Percentiles rank a stretch among this genome's conserved stretches.
phyloP scores from a whole-genome alignment of 2,113 vertebrate species.

The Gasterosteus nipponicus region DNA sequence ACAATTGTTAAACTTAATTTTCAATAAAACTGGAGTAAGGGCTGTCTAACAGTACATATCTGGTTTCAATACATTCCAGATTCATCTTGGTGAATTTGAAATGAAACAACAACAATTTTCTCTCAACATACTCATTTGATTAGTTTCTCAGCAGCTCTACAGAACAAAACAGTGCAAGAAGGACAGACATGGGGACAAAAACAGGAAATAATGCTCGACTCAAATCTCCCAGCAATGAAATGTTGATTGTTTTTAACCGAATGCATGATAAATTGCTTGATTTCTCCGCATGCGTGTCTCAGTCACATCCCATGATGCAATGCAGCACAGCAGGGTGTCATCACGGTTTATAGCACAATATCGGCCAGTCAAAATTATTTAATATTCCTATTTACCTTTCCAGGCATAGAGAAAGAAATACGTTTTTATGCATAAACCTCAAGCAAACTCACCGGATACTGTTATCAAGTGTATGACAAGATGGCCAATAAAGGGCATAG shows the following conservation, averaged over 20 bases:
- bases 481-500: constrained; percentile 67
- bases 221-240: constrained; percentile 10
- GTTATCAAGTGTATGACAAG: constrained; percentile 61
- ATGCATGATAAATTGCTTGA: constrained; percentile 29
- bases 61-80: constrained; percentile 14
- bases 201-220: constrained; percentile 18
- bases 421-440: constrained; percentile 32
- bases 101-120: constrained; percentile 25
- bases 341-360: constrained; percentile 2
- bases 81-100: constrained; percentile 34
- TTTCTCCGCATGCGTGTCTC: constrained; percentile 15
- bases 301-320: constrained; percentile 21
- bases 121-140: constrained; percentile 25
- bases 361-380: constrained; percentile 29
- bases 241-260: not conserved
- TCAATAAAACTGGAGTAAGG: constrained; percentile 1
- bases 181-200: constrained; percentile 24
- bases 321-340: constrained; percentile 18
- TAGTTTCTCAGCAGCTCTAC: constrained; percentile 22
- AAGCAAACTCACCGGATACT: constrained; percentile 33
- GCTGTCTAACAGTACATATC: not conserved
- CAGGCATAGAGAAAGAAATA: constrained; percentile 6
- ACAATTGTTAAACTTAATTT: not conserved
- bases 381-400: constrained; percentile 36
- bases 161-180: constrained; percentile 34